Evolutionary conservation across 2,113 vertebrate species (phyloP), one percentile per base, ranked within the genome.

Genomic region (Montifringilla adamsi): DNA sequence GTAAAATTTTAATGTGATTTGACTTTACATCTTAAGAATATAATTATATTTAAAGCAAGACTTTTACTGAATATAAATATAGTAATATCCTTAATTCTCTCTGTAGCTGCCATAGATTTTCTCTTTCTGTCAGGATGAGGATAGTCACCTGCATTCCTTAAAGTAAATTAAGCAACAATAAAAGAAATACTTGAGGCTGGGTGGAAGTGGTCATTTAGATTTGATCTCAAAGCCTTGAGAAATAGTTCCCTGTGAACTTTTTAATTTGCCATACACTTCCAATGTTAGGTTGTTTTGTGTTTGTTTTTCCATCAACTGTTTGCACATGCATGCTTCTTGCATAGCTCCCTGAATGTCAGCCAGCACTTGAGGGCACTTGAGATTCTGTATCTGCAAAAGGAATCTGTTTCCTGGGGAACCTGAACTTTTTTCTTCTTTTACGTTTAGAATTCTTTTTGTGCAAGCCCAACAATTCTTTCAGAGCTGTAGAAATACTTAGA

Each of bases 351-450:
- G 92, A 94, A 72, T 73, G 58, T 82, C 78, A 91, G 84, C 89
- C 87, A 89, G 87, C 81, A 73, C 91, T 95, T 63, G 44, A 87
- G 69, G 81, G 81, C 81, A 92, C 91, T 96, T 96, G 73, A 93
- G 81, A 75, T 89, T 91, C 66, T 89, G 39, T 94, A 63, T 87
- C 64, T 69, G 49, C 84, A 69, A 60, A 93, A 94, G n/a, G 78
- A 94, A 93, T 82, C 52, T 90, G 84, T 91, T 94, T 94, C 84
- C 87, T 89, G 84, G 87, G 89, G 77, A 93, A 91, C 80, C 41
- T 76, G 49, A 33, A 56, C 8, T 15, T 73, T 94, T 84, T 63
- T 35, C 15, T 73, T 47, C 58, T 90, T 86, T 44, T 63, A 49
- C 60, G 35, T 72, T 64, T 66, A 55, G 15, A 47, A 46, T 70